Evolutionary conservation across 2,797 vertebrate species (phyloP).

Genomic region (Phaenicophaeus curvirostris): DNA sequence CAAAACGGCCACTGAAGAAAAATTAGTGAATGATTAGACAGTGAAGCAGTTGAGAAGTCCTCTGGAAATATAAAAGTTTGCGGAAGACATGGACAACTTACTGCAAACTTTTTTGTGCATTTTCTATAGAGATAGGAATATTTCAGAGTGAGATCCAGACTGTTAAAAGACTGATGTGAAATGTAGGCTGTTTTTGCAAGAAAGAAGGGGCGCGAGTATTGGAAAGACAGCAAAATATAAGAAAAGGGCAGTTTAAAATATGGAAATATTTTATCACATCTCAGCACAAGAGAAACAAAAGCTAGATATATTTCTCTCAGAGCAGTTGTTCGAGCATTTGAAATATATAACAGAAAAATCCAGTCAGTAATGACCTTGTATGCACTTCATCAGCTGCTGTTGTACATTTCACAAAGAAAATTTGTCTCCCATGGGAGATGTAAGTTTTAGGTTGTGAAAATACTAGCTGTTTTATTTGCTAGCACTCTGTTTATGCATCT

Average conservation of each 20-base stretch:
- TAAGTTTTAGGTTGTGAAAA: background rate
- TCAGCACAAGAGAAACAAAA: background rate
- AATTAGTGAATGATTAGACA: background rate
- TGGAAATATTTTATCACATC: background rate
- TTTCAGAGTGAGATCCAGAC: background rate
- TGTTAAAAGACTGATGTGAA: background rate
- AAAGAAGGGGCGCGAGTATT: background rate
- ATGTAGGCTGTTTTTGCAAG: background rate
- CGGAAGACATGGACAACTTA: background rate
- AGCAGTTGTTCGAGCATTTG: background rate
- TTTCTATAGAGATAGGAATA: background rate
- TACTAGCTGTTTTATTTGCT: background rate
- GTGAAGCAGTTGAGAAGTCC: background rate
- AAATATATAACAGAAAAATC: constrained; percentile 3
- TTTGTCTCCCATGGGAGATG: background rate
- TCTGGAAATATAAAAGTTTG: background rate
- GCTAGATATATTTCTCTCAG: background rate
- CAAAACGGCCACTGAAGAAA: background rate
- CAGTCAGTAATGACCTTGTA: background rate
- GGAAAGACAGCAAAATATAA: background rate
- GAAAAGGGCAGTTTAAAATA: background rate
- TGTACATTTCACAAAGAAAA: background rate
- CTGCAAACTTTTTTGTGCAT: background rate
- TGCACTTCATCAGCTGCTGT: background rate
- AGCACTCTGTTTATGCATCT: background rate